Percentiles rank a stretch among this genome's conserved stretches.
phyloP scores from a whole-genome alignment of 2,797 vertebrate genomes.

The Thalassophryne amazonica region DNA sequence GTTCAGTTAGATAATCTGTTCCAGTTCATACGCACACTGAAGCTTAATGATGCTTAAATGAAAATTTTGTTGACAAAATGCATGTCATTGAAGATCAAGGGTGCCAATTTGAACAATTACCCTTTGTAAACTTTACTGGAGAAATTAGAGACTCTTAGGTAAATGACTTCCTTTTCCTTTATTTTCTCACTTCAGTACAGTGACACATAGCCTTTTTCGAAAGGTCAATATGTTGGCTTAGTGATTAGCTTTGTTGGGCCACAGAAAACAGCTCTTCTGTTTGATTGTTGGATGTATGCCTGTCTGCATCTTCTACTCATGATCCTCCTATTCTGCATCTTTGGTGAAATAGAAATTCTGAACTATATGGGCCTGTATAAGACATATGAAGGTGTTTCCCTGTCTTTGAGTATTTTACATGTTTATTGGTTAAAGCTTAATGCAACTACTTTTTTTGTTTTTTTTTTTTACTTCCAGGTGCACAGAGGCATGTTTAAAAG shows the following conservation, averaged over 20 bases:
- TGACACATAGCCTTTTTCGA: slow-evolving; percentile 21
- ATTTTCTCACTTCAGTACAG: background rate
- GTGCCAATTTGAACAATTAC: slow-evolving; percentile 53
- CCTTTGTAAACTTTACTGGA: slow-evolving; percentile 49
- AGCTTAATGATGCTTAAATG: slow-evolving; percentile 65
- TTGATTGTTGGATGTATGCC: background rate
- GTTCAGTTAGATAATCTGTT: slow-evolving; percentile 54
- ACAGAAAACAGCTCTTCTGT: background rate
- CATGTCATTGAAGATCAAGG: slow-evolving; percentile 48
- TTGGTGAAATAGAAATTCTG: background rate
- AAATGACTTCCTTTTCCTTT: slow-evolving; percentile 15
- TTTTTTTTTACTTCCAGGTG: too few relatives aligned
- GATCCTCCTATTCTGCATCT: background rate
- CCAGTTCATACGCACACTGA: slow-evolving; percentile 49
- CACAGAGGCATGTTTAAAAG: too few relatives aligned
- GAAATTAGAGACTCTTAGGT: slow-evolving; percentile 26
- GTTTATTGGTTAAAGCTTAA: too few relatives aligned
- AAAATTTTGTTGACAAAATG: slow-evolving; percentile 66
- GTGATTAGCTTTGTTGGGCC: background rate
- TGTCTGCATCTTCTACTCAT: background rate
- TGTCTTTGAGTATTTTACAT: too few relatives aligned
- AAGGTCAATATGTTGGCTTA: background rate
- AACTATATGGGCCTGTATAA: too few relatives aligned
- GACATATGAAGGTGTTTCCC: too few relatives aligned
- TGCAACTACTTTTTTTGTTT: too few relatives aligned